Base-by-base conservation (phyloP, 2,888 invertebrate genomes). In the Pyrocoelia pectoralis region DNA sequence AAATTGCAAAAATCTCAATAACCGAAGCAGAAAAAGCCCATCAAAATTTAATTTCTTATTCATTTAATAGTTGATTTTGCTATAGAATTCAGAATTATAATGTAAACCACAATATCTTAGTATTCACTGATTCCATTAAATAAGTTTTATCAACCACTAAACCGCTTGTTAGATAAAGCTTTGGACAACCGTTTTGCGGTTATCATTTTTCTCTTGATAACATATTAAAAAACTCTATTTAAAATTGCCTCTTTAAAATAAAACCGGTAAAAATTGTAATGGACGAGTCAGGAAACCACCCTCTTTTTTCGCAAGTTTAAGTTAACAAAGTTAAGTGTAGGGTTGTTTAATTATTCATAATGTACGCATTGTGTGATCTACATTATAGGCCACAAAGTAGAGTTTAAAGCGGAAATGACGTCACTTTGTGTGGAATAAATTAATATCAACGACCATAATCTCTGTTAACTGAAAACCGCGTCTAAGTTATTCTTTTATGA, bases 1-100 rank as follows among this genome's bases (percentile, higher is more conserved):
- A 46, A 46, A 46, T 46, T 46, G 46, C 46, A 18, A 46, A 46
- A 46, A 46, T 46, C 46, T 46, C 46, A 46, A 46, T 46, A 46
- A 46, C 46, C 46, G 46, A 46, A 46, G 17, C 17, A 46, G 46
- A 46, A 46, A 41, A n/a, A 46, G 17, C 15, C 46, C 17, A 46
- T 46, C 46, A 46, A 46, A 46, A 46, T 46, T 46, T 46, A 17
- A 17, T 46, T 46, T 17, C 17, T 15, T 46, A n/a, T 15, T 10
- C 46, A 17, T 46, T 15, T 46, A 10, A 15, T 46, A 33, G 9
- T 14, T 15, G 10, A 10, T 46, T 46, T 46, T 17, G 12, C n/a
- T n/a, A 43, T 14, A 9, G n/a, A 17, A 46, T 46, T 46, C 9
- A 3, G 12, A 43, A 43, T 43, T n/a, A 13, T n/a, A 38, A n/a